Conservation (phyloP, 2,797 vertebrate genomes). For the Kryptolebias ocellatus region DNA sequence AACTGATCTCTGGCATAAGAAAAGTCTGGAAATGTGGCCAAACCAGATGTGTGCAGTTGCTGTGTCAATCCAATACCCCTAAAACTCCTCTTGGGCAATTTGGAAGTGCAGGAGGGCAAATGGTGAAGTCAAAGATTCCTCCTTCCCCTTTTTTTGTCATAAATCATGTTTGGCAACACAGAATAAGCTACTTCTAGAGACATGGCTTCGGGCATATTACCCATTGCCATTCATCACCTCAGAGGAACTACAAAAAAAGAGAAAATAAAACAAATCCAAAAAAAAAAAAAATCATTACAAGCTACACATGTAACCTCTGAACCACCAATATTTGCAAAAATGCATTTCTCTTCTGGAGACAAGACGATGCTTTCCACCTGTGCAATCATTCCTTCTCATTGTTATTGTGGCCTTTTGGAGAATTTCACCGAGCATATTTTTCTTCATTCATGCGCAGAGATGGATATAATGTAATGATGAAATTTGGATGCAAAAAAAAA, state of each 20-base stretch:
- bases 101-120: constrained; percentile 81
- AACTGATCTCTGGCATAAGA: constrained; percentile 48
- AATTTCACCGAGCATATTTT: constrained; percentile 54
- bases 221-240: constrained; percentile 83
- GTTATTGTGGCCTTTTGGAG: constrained; percentile 58
- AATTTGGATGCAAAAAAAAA: constrained; percentile 33
- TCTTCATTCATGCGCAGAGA: constrained; percentile 57
- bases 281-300: constrained; percentile 47
- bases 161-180: constrained; percentile 84
- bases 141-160: constrained; percentile 74
- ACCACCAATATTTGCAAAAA: constrained; percentile 65
- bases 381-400: constrained; percentile 60
- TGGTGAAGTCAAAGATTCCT: constrained; percentile 77
- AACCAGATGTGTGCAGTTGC: constrained; percentile 78
- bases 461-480: constrained; percentile 47
- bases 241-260: constrained; percentile 72
- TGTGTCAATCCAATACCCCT: constrained; percentile 74
- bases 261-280: constrained; percentile 23
- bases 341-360: constrained; percentile 56
- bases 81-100: constrained; percentile 71
- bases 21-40: constrained; percentile 45
- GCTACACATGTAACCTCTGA: constrained; percentile 59
- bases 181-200: constrained; percentile 83
- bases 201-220: constrained; percentile 80
- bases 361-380: constrained; percentile 55